These are phyloP conservation scores for Drosophila prosaltans DNA, from an alignment of 1,140 invertebrate species.

Conservation along the genomic window DNA sequence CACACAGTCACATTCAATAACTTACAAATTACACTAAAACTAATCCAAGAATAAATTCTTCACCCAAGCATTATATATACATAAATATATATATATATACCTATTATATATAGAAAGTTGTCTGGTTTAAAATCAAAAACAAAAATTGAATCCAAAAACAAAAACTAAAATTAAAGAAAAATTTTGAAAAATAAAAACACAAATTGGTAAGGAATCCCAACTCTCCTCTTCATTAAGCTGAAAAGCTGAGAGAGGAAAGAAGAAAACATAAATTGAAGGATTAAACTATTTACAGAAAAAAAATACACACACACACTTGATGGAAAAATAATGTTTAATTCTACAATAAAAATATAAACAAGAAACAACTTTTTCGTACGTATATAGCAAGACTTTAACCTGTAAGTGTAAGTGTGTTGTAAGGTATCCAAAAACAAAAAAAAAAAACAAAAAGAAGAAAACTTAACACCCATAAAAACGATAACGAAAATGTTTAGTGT, in stretches of 20 bases:
- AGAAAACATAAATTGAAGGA: constrained; percentile 56
- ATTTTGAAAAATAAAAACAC: constrained; percentile 4
- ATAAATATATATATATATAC: not conserved
- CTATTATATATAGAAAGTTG: not conserved
- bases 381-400: constrained; percentile 68
- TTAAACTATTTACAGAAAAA: constrained; percentile 69
- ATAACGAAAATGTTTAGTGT: constrained; percentile 61
- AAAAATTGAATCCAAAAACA: not conserved
- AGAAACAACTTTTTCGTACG: constrained; percentile 60
- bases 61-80: constrained; percentile 11
- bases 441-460: not conserved
- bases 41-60: constrained; percentile 3
- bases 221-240: constrained; percentile 8
- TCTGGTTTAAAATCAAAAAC: constrained; percentile 30
- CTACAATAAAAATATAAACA: constrained; percentile 23
- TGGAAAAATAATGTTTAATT: constrained; percentile 31
- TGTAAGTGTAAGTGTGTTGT: constrained; percentile 42
- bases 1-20: not conserved
- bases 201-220: constrained; percentile 37
- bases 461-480: constrained; percentile 23
- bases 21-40: constrained; percentile 10
- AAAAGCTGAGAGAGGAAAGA: constrained; percentile 3
- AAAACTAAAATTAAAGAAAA: not conserved
- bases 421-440: constrained; percentile 24
- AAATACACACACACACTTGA: constrained; percentile 32